These are phyloP conservation scores for Cryptocheilus praepositus DNA, from an alignment of 2,888 invertebrate genomes.

Conservation along the genomic window DNA sequence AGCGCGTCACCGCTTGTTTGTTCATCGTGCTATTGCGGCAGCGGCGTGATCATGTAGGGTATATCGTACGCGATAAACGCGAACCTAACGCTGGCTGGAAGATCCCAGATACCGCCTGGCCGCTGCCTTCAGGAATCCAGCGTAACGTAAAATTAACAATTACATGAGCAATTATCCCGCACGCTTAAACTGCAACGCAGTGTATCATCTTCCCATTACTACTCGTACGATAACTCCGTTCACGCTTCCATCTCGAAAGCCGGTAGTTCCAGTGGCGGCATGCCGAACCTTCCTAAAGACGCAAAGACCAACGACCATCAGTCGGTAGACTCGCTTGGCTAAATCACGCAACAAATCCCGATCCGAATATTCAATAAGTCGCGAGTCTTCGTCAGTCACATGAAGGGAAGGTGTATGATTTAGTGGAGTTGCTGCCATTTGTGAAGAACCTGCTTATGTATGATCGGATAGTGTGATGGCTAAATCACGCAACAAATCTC, in stretches of 20 bases:
- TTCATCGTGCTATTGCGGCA: conserved; percentile 24
- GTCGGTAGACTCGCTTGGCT: too few relatives aligned
- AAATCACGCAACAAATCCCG: too few relatives aligned
- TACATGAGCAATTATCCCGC: conserved; percentile 71
- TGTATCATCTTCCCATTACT: conserved; percentile 71
- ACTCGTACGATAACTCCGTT: conserved; percentile 36
- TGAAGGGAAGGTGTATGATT: too few relatives aligned
- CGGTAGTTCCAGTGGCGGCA: conserved; percentile 1
- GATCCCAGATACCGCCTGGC: conserved; percentile 50
- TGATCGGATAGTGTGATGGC: too few relatives aligned
- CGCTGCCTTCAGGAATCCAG: conserved; percentile 63
- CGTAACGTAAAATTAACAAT: conserved; percentile 72
- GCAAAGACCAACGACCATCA: too few relatives aligned
- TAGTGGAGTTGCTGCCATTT: too few relatives aligned
- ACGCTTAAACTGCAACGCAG: conserved; percentile 65
- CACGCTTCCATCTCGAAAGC: conserved; percentile 7
- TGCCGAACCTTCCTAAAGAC: too few relatives aligned
- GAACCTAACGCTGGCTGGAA: conserved; percentile 29
- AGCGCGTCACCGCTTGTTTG: conserved; percentile 61
- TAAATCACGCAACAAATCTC: too few relatives aligned
- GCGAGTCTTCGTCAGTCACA: too few relatives aligned
- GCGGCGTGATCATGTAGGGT: conserved; percentile 22
- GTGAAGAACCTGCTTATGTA: too few relatives aligned
- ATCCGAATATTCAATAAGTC: too few relatives aligned
- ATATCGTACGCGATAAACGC: conserved; percentile 3